Conservation (phyloP, 2,797 vertebrate species). For the Morus bassanus region DNA sequence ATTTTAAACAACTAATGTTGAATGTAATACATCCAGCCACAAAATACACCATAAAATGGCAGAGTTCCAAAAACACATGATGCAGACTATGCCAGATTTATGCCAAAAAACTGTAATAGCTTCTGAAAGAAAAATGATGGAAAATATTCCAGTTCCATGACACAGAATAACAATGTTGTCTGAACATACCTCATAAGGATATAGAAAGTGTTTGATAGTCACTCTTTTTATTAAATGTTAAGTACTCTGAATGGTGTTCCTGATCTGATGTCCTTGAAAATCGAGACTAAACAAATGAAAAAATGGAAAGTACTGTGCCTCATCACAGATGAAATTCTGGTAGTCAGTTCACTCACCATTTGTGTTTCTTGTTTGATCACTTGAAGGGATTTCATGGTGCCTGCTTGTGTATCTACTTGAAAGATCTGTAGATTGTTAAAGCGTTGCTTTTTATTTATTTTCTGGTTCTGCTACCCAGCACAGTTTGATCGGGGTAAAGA, state of each 20-base stretch:
- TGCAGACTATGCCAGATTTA: neutral
- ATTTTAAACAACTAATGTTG: neutral
- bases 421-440: neutral
- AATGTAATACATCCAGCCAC: neutral
- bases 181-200: neutral
- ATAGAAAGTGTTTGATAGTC: neutral
- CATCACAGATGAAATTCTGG: neutral
- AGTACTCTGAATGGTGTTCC: neutral
- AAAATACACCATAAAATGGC: conserved; percentile 17
- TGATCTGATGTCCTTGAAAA: neutral
- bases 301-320: neutral
- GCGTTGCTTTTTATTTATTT: neutral
- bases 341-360: neutral
- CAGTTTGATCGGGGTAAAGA: neutral
- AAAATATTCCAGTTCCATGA: neutral
- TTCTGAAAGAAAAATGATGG: conserved; percentile 28
- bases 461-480: neutral
- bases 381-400: neutral
- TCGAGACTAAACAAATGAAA: neutral
- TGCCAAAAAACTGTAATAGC: neutral
- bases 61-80: neutral
- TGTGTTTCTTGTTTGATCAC: neutral
- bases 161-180: neutral
- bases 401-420: neutral
- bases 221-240: neutral